Evolutionary conservation across 1,140 invertebrate genomes (phyloP).

Genomic region (Samia ricini): DNA sequence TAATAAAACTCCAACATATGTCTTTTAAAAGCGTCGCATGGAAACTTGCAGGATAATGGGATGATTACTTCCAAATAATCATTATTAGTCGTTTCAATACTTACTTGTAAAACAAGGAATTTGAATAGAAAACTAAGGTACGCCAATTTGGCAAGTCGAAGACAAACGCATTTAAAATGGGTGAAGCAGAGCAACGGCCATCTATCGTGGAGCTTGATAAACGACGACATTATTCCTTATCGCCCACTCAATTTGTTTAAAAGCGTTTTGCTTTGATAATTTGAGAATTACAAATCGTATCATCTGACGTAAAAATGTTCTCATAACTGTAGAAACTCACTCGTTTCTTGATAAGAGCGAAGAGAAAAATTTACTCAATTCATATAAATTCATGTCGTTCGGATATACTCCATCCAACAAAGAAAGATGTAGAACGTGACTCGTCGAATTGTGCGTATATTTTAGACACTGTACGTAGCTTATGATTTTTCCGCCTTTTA

Average conservation of each 20-base stretch:
- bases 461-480: background rate
- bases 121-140: slow-evolving; percentile 60
- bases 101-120: slow-evolving; percentile 24
- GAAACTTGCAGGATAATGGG: too few species aligned
- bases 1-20: too few species aligned
- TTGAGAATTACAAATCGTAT: slow-evolving; percentile 77
- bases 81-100: background rate
- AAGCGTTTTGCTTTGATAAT: slow-evolving; percentile 77
- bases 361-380: slow-evolving; percentile 40
- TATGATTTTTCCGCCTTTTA: background rate
- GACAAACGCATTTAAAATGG: slow-evolving; percentile 77
- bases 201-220: slow-evolving; percentile 75
- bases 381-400: slow-evolving; percentile 42
- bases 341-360: slow-evolving; percentile 51
- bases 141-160: slow-evolving; percentile 71
- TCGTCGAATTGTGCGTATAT: background rate
- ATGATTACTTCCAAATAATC: too few species aligned
- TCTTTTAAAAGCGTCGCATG: too few species aligned
- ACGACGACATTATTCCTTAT: slow-evolving; percentile 77
- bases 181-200: slow-evolving; percentile 69
- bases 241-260: slow-evolving; percentile 77
- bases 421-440: slow-evolving; percentile 3
- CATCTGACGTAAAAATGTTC: slow-evolving; percentile 68
- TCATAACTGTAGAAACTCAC: slow-evolving; percentile 56
- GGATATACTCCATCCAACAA: slow-evolving; percentile 19